Percentiles rank a stretch among this genome's conserved stretches.
phyloP scores from a whole-genome alignment of 2,113 vertebrate genomes.

The Climacteris rufus region DNA sequence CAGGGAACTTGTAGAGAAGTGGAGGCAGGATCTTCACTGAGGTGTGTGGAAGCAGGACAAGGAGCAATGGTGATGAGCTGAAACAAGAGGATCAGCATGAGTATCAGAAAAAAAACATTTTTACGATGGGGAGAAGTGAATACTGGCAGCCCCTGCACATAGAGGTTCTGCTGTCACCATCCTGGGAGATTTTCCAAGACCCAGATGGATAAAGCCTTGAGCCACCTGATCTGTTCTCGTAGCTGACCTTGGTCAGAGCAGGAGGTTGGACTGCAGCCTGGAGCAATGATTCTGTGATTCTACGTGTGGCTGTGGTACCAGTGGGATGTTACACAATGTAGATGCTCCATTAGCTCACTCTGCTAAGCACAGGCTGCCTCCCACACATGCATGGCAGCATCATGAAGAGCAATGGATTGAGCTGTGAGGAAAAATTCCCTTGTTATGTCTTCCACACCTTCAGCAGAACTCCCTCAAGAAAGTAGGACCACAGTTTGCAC shows the following conservation, averaged over 20 bases:
- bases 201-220: not conserved
- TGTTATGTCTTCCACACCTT: not conserved
- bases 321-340: not conserved
- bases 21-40: not conserved
- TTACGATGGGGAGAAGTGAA: not conserved
- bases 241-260: not conserved
- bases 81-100: not conserved
- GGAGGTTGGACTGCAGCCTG: not conserved
- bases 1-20: not conserved
- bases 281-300: not conserved
- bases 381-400: not conserved
- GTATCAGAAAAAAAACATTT: not conserved
- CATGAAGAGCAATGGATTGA: not conserved
- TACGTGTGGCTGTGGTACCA: not conserved
- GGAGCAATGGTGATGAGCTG: not conserved
- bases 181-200: not conserved
- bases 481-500: not conserved
- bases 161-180: not conserved
- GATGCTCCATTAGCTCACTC: not conserved
- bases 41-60: fast-evolving
- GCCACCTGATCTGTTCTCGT: not conserved
- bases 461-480: not conserved
- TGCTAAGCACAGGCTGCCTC: not conserved
- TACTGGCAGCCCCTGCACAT: not conserved
- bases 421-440: not conserved